These are phyloP conservation scores for Crotalus viridis DNA, from an alignment of 2,113 vertebrate genomes.

Conservation along the genomic window DNA sequence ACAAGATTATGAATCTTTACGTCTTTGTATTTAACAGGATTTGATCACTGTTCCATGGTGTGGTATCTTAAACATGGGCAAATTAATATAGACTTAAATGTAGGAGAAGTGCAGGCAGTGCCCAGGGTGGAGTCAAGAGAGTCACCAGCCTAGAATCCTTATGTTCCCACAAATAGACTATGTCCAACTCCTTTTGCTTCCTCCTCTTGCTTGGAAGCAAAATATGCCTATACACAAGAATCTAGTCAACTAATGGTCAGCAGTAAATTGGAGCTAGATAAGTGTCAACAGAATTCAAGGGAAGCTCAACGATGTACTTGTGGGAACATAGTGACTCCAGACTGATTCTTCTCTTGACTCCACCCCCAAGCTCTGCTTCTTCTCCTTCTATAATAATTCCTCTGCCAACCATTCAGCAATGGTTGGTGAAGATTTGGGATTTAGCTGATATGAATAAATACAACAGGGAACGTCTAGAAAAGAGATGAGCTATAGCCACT, in stretches of 20 bases:
- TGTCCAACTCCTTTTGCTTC: not conserved
- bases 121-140: not conserved
- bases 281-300: too few species aligned
- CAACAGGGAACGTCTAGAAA: not conserved
- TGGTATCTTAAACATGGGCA: not conserved
- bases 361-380: too few species aligned
- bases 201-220: too few species aligned
- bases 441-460: not conserved
- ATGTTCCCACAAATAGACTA: not conserved
- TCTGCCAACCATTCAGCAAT: not conserved
- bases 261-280: too few species aligned
- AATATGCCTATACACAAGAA: too few species aligned
- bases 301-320: too few species aligned
- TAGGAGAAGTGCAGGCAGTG: not conserved
- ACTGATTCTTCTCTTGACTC: too few species aligned
- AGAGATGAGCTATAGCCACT: not conserved
- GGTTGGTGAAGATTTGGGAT: not conserved
- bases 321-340: too few species aligned
- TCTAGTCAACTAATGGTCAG: too few species aligned
- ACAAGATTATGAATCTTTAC: not conserved
- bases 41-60: not conserved
- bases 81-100: not conserved
- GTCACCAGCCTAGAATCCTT: not conserved
- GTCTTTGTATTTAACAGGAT: not conserved
- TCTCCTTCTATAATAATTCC: too few species aligned